A percentile compares a stretch with the other conserved stretches of the same genome.
phyloP scores from a whole-genome alignment of 1,140 invertebrate species.

The Bactericera cockerelli region DNA sequence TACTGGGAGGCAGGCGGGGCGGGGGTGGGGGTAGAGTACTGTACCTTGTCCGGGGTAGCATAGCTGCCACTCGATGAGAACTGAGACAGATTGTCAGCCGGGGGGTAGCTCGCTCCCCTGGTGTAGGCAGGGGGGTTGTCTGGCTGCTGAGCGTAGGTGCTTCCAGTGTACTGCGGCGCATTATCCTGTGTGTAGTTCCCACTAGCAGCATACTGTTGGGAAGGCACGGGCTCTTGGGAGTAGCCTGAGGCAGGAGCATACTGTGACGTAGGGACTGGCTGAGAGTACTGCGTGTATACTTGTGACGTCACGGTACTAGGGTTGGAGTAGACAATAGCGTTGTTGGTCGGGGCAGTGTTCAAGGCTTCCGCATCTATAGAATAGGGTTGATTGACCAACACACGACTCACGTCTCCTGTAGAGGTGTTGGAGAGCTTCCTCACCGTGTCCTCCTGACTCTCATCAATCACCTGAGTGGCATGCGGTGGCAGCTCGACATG shows the following conservation, averaged over 20 bases:
- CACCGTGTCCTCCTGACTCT: not conserved
- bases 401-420: not conserved
- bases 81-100: too few relatives aligned
- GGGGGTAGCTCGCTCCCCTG: too few relatives aligned
- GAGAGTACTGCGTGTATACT: not conserved
- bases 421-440: not conserved
- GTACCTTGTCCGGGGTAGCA: too few relatives aligned
- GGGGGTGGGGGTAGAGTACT: too few relatives aligned
- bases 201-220: too few relatives aligned
- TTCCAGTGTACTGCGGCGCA: too few relatives aligned
- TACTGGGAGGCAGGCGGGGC: too few relatives aligned
- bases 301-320: not conserved
- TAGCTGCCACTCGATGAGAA: too few relatives aligned
- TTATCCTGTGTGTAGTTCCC: too few relatives aligned
- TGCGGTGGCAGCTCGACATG: not conserved
- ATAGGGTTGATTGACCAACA: slow-evolving; percentile 3
- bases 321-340: not conserved
- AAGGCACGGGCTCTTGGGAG: too few relatives aligned
- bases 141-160: too few relatives aligned
- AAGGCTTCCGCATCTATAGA: not conserved
- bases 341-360: not conserved
- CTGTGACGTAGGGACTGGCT: not conserved
- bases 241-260: not conserved
- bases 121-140: too few relatives aligned
- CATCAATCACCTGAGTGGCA: not conserved